A percentile compares a stretch with the other conserved stretches of the same genome.
These are phyloP conservation scores for Ancistrus triradiatus DNA, from an alignment of 2,113 vertebrate species.

Conservation along the genomic window DNA sequence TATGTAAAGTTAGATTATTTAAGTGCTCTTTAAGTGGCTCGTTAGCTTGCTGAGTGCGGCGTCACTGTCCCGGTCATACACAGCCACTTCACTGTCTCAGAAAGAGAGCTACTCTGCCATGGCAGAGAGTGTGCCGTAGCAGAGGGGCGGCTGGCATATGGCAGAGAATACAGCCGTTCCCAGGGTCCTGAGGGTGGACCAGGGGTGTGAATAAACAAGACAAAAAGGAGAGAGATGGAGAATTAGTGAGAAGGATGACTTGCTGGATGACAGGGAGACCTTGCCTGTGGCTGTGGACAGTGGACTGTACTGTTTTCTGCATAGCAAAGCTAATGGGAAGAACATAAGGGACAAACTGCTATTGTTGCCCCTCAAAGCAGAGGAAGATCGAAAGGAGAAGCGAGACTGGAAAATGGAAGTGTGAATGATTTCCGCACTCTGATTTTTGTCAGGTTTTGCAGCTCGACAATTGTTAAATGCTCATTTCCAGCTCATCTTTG, in stretches of 20 bases:
- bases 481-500: too few species aligned
- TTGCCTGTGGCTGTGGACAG: conserved; percentile 20
- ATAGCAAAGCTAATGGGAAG: conserved; percentile 8
- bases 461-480: too few species aligned
- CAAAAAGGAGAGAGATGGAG: background rate
- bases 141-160: too few species aligned
- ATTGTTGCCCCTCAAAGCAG: background rate
- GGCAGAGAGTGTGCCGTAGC: background rate
- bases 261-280: conserved; percentile 23
- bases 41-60: background rate
- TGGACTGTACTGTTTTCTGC: background rate
- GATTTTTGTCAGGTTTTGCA: too few species aligned
- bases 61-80: background rate
- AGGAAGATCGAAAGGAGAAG: background rate
- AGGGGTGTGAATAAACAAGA: too few species aligned
- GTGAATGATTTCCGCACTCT: too few species aligned
- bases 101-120: background rate
- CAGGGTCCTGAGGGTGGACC: too few species aligned
- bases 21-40: conserved; percentile 7
- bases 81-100: background rate
- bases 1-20: background rate
- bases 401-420: background rate
- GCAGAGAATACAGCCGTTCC: too few species aligned
- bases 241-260: background rate
- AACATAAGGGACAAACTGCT: conserved; percentile 1